Base-by-base conservation (phyloP, 2,888 invertebrate species). In the Cancer borealis region DNA sequence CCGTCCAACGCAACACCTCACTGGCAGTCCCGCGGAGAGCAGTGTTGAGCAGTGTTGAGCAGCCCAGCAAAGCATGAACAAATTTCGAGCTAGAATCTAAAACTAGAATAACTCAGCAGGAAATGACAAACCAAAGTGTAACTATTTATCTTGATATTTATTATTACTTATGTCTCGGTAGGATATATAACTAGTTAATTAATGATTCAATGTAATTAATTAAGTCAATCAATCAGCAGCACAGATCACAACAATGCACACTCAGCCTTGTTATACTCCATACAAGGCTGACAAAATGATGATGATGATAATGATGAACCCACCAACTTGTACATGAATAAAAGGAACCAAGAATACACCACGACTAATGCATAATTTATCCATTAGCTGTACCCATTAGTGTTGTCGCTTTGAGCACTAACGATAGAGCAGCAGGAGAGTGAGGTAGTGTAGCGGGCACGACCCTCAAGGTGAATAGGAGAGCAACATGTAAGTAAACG, bases 361-460 rank as follows among this genome's bases (percentile, higher is more conserved):
- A 26, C 1, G 30, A 84, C 79, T 84, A 84, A 84, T 84, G 79
- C 79, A 17, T 84, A 84, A 73, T 84, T 84, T 84, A 84, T 84
- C 79, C 79, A 84, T 84, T 84, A 73, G 73, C 54, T 54, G 39
- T 39, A 39, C 39, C 54, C 73, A 73, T 73, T 84, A 26, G 79
- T 84, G 79, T 84, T 84, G 26, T 84, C 12, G 79, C 79, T 84
- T 84, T 84, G 79, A 84, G 30, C 79, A 30, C 79, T 84, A 84
- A 84, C 79, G 79, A 39, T 84, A 84, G 79, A 26, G 30, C 39
- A 26, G 39, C 10, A 3, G 79, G 39, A 26, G 79, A 30, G 79
- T 84, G 8, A 84, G 79, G 79, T 84, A 84, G 79, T 12, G 79
- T 84, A 84, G 79, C 79, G 39, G 79, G 30, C 79, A 84, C 66